Evolutionary conservation across 2,113 vertebrate genomes (phyloP), one percentile per base, ranked within the genome.

Genomic region (Campylorhamphus procurvoides): DNA sequence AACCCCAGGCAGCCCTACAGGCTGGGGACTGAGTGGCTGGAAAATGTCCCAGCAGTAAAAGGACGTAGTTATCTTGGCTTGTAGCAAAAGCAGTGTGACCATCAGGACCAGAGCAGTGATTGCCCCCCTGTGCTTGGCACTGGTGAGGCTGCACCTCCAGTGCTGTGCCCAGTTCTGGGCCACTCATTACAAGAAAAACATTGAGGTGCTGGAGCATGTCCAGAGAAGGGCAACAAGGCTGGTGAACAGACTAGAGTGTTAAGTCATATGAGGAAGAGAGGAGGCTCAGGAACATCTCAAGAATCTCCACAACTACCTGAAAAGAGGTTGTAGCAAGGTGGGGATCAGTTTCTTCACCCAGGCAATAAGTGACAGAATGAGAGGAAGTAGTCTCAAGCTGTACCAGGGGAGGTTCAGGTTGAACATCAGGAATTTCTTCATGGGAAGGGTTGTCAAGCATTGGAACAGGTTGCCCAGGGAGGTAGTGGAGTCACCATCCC

Each of bases 341-440:
- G 3, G 55, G 27, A 18, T 60, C 33, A 46, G 55, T 8, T 39
- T 75, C 69, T n/a, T 74, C n/a, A 29, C 28, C 46, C 18, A 44
- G 33, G 28, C 12, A 89, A 60, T 33, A 28, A 44, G 28, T n/a
- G 27, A 37, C 23, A 52, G 44, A 27, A 52, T 23, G 66, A 74
- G 52, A 50, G 67, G 50, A 56, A 27, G 12, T 1, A 28, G 15
- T 2, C 0, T n/a, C 37, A 52, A 33, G 9, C 1, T 59, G 37
- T 7, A 52, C 18, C 23, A 52, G 37, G 44, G 49, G 37, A 73
- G 27, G 7, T 67, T 58, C 23, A 16, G 8, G 28, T 52, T 74
- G 39, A 7, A 24, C 15, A 52, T 12, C 0, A 0, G 39, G 23
- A 40, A 35, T 40, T 25, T 40, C n/a, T 68, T 28, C 18, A 13